A percentile compares a stretch with the other conserved stretches of the same genome.
Evolutionary conservation across 2,888 invertebrate genomes (phyloP).

Genomic region (Leucoptera coffeella): DNA sequence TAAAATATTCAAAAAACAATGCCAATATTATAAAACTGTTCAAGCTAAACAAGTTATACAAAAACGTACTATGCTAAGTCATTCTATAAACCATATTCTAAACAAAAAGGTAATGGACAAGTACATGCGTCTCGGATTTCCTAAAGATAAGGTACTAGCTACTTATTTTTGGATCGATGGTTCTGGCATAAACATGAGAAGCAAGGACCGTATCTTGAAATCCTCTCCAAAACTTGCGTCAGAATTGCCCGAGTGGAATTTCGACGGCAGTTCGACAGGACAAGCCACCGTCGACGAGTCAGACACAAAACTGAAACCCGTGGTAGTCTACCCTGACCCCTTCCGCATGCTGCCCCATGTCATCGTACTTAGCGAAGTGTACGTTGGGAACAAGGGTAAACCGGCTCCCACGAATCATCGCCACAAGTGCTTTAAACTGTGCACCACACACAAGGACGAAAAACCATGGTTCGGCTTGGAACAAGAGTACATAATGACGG

Average conservation of each 20-base stretch:
- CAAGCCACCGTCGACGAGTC: conserved; percentile 78
- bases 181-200: conserved; percentile 63
- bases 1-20: too few relatives aligned
- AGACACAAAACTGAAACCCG: conserved; percentile 84
- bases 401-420: conserved; percentile 71
- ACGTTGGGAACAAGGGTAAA: conserved; percentile 58
- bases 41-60: neutral
- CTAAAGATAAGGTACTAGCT: conserved; percentile 55
- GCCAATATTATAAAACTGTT: too few relatives aligned
- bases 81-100: conserved; percentile 37
- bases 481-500: conserved; percentile 85
- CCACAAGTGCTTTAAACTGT: conserved; percentile 61
- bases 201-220: conserved; percentile 62
- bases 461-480: conserved; percentile 91
- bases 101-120: conserved; percentile 41
- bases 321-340: conserved; percentile 84
- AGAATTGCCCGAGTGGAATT: conserved; percentile 74
- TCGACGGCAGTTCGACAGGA: conserved; percentile 87
- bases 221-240: conserved; percentile 53
- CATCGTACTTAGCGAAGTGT: conserved; percentile 81
- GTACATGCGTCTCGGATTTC: conserved; percentile 51
- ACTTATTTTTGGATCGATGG: conserved; percentile 79
- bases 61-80: conserved; percentile 20
- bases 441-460: conserved; percentile 58
- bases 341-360: conserved; percentile 84